phyloP scores from a whole-genome alignment of 2,797 vertebrate genomes.

The Enteromius anoplus region DNA sequence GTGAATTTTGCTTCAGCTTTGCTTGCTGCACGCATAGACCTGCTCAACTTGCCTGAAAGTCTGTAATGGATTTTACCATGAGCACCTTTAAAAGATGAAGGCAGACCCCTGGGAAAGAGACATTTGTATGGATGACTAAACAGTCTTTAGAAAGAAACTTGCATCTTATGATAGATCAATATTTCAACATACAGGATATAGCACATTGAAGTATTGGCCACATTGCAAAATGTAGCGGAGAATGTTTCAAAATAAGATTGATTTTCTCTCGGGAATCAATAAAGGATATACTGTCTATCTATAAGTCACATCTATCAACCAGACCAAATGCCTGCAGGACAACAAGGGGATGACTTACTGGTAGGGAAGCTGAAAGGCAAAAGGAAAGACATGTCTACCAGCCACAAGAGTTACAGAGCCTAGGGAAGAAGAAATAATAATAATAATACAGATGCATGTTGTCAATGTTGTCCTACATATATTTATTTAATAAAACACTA shows the following conservation, averaged over 20 bases:
- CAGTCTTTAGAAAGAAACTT: not conserved
- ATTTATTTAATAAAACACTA: not conserved
- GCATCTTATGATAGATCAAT: constrained; percentile 5
- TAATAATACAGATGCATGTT: not conserved
- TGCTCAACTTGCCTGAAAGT: constrained; percentile 68
- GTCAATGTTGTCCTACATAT: not conserved
- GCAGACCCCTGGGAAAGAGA: constrained; percentile 65
- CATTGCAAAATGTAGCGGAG: not conserved
- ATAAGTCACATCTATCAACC: not conserved
- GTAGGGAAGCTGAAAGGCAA: constrained; percentile 71
- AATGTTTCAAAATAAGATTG: not conserved
- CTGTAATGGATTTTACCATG: constrained; percentile 68
- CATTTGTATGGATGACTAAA: not conserved
- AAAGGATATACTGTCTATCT: constrained; percentile 9
- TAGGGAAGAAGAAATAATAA: constrained; percentile 21
- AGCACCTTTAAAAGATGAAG: constrained; percentile 68
- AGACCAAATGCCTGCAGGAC: not conserved
- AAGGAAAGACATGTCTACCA: constrained; percentile 71
- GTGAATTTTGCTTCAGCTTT: constrained; percentile 64
- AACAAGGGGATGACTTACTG: constrained; percentile 55
- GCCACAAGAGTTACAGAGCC: constrained; percentile 60
- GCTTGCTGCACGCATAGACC: constrained; percentile 63
- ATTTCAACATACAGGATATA: constrained; percentile 9
- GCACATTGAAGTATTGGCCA: constrained; percentile 3
- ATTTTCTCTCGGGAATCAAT: constrained; percentile 29